Base-by-base conservation (phyloP, 2,113 vertebrate species). In the Hippocampus barbouri region DNA sequence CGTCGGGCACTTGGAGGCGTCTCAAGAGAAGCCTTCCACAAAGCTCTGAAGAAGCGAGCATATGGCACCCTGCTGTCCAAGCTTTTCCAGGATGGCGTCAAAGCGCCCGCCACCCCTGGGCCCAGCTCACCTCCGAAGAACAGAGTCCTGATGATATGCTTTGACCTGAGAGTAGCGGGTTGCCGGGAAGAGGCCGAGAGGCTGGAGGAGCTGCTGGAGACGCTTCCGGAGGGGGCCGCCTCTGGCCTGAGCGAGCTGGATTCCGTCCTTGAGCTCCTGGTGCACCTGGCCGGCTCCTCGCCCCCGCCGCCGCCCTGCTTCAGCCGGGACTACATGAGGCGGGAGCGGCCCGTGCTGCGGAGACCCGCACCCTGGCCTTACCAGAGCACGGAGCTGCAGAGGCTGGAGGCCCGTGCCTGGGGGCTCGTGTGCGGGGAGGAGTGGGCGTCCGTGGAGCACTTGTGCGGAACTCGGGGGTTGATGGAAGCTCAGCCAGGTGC, bases 131-230 rank as follows among this genome's bases (percentile, higher is more conserved):
- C 97, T 0, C 89, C 95, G 67, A 94, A 93, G 68, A 99, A 96
- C 90, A 96, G 92, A 88, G 83, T 98, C 70, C 86, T 99, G 74
- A 96, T 99, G 97, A 80, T 98, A 76, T 96, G 95, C 67, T 99
- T 99, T 72, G 94, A 97, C 84, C 66, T 99, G 73, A 91, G 97
- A 0, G 93, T 98, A 49, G 92, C 92, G 0, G 95, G 95, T 23
- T 89, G 93, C n/a, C 81, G 86, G 11, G 91, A 93, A 38, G 95
- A 98, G 6, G 97, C 97, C 0, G 95, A 98, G 45, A 91, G 92
- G 27, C 71, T 99, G 86, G 97, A 99, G 86, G 91, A 90, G 30
- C 94, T 95, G 0, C 89, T 98, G 69, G 94, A 88, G 27, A 85
- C 56, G 23, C 85, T 99, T 72, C 86, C 87, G 5, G 89, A 88